Evolutionary conservation across 2,888 invertebrate genomes (phyloP).

Genomic region (Flexamia atlantica): DNA sequence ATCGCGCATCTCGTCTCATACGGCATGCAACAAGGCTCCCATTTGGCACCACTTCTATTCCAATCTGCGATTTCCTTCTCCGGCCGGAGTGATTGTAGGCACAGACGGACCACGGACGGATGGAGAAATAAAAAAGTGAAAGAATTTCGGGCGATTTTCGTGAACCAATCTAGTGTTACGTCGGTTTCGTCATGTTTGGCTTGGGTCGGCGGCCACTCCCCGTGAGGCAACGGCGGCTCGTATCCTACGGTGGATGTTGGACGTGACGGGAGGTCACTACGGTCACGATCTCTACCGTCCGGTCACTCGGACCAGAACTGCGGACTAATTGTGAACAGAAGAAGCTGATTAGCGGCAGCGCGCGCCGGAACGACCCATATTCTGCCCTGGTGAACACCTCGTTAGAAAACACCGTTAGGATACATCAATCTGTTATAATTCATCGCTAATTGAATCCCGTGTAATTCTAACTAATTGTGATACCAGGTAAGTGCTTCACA

Average conservation of each 20-base stretch:
- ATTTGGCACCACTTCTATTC: slow-evolving; percentile 47
- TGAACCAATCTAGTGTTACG: slow-evolving; percentile 13
- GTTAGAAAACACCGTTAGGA: slow-evolving; percentile 28
- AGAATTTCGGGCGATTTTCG: slow-evolving; percentile 24
- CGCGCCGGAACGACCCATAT: slow-evolving; percentile 28
- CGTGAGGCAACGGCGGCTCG: slow-evolving; percentile 13
- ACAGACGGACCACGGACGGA: not conserved
- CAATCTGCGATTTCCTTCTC: slow-evolving; percentile 14
- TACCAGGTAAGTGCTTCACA: not conserved
- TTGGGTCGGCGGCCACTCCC: slow-evolving; percentile 26
- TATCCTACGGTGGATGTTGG: not conserved
- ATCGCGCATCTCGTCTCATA: not conserved
- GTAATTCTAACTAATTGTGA: not conserved
- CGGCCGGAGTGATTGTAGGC: not conserved
- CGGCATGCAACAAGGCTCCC: slow-evolving; percentile 29
- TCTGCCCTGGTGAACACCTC: slow-evolving; percentile 11
- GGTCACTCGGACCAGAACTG: slow-evolving; percentile 8
- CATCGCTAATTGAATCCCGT: not conserved
- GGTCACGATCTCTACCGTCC: slow-evolving; percentile 13
- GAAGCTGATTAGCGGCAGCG: slow-evolving; percentile 8
- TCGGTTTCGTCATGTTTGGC: slow-evolving; percentile 37
- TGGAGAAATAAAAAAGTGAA: slow-evolving; percentile 18
- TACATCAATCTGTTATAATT: slow-evolving; percentile 1
- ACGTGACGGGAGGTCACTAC: not conserved
- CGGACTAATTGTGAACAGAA: slow-evolving; percentile 23